phyloP scores from a whole-genome alignment of 2,113 vertebrate genomes.

The Platichthys flesus region DNA sequence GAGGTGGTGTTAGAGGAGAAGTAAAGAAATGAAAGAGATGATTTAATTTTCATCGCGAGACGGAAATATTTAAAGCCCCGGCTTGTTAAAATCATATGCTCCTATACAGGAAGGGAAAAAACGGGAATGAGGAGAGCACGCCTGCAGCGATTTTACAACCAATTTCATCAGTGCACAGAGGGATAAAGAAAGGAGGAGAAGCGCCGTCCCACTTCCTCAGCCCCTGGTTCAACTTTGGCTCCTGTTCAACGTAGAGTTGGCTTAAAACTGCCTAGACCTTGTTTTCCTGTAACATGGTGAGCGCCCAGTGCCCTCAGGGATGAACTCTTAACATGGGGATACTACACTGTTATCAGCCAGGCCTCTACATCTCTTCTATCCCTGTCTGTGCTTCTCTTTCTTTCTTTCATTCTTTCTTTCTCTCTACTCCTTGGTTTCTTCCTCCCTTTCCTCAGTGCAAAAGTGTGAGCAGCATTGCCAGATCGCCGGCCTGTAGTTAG shows the following conservation, averaged over 20 bases:
- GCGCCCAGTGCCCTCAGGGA: neutral
- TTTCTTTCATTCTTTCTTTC: neutral
- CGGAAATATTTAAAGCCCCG: slow-evolving; percentile 61
- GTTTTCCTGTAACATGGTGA: slow-evolving; percentile 24
- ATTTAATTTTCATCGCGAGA: slow-evolving; percentile 68
- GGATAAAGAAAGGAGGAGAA: slow-evolving; percentile 38
- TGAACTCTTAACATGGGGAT: neutral
- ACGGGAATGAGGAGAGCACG: slow-evolving; percentile 14
- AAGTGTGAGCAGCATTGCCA: slow-evolving; percentile 3
- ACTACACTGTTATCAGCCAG: neutral
- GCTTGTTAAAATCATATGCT: slow-evolving; percentile 45
- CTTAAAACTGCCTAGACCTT: slow-evolving; percentile 23
- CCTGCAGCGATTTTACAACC: slow-evolving; percentile 62
- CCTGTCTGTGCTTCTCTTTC: neutral
- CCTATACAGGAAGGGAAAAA: neutral
- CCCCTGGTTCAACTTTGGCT: slow-evolving; percentile 35
- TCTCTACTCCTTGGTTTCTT: neutral
- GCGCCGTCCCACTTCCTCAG: slow-evolving; percentile 16
- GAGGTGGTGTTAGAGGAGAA: neutral
- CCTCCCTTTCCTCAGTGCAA: neutral
- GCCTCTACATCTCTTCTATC: neutral
- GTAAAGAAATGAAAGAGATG: slow-evolving; percentile 41
- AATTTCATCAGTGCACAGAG: slow-evolving; percentile 60
- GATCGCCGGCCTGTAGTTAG: slow-evolving; percentile 19
- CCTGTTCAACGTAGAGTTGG: slow-evolving; percentile 16